phyloP scores from a whole-genome alignment of 2,113 vertebrate genomes.

The Pogonocichla stellata region DNA sequence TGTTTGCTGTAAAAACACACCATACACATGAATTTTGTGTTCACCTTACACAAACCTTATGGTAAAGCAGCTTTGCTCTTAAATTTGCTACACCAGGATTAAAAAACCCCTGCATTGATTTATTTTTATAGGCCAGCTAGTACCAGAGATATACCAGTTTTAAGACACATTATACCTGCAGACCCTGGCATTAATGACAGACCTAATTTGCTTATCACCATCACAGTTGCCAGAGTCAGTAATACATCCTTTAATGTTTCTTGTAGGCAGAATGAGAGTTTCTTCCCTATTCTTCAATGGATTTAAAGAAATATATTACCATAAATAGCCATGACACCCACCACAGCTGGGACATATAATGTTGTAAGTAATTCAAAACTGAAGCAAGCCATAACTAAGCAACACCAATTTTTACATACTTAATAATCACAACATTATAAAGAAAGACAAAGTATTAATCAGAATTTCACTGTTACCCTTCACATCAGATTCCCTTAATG shows the following conservation, averaged over 20 bases:
- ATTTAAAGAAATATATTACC: conserved; percentile 26
- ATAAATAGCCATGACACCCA: neutral
- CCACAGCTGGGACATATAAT: neutral
- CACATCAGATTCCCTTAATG: neutral
- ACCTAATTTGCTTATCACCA: conserved; percentile 39
- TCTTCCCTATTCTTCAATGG: neutral
- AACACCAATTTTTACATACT: conserved; percentile 1
- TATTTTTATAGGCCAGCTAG: neutral
- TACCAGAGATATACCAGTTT: neutral
- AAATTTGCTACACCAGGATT: neutral
- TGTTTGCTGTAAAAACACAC: neutral
- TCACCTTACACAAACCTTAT: neutral
- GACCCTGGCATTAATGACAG: conserved; percentile 28
- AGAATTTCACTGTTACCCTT: neutral
- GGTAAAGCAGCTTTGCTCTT: neutral
- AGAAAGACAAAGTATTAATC: neutral
- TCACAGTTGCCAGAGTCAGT: conserved; percentile 16
- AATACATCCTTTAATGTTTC: conserved; percentile 4
- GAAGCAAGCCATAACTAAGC: conserved; percentile 16
- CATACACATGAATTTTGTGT: accelerated
- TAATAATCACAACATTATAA: neutral
- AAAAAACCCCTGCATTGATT: neutral
- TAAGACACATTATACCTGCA: neutral
- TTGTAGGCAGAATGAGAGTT: conserved; percentile 5
- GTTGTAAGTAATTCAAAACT: neutral